phyloP scores from a whole-genome alignment of 2,888 invertebrate genomes.

The Suillia variegata region DNA sequence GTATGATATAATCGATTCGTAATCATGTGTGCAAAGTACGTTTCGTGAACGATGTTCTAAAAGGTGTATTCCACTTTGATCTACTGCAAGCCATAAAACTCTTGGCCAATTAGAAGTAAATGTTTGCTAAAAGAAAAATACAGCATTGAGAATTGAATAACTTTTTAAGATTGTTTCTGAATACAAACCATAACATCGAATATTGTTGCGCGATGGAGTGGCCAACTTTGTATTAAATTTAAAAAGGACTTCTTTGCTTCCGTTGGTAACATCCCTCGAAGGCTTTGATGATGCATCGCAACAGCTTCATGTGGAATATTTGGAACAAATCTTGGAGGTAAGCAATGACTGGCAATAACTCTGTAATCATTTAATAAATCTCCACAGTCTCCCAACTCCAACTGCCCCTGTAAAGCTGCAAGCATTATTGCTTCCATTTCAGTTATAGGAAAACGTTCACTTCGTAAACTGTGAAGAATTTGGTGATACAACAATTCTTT shows the following conservation, averaged over 20 bases:
- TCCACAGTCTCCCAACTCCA: constrained; percentile 84
- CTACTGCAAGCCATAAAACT: constrained; percentile 89
- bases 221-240: constrained; percentile 92
- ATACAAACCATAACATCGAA: constrained; percentile 87
- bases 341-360: constrained; percentile 76
- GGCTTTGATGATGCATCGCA: constrained; percentile 87
- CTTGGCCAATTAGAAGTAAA: constrained; percentile 96
- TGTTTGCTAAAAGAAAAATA: constrained; percentile 73
- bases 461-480: constrained; percentile 85
- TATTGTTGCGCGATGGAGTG: constrained; percentile 88
- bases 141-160: not conserved
- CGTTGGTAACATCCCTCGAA: constrained; percentile 82
- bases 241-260: constrained; percentile 92
- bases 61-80: constrained; percentile 89
- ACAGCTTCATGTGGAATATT: constrained; percentile 82
- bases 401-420: constrained; percentile 90
- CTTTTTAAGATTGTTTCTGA: not conserved
- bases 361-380: constrained; percentile 71
- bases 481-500: constrained; percentile 94
- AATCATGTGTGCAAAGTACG: constrained; percentile 89
- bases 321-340: constrained; percentile 82
- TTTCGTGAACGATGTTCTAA: constrained; percentile 87
- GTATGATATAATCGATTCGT: constrained; percentile 85
- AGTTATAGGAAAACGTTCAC: constrained; percentile 89
- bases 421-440: constrained; percentile 95